Evolutionary conservation across 2,113 vertebrate genomes (phyloP).

Genomic region (Furnarius figulus): DNA sequence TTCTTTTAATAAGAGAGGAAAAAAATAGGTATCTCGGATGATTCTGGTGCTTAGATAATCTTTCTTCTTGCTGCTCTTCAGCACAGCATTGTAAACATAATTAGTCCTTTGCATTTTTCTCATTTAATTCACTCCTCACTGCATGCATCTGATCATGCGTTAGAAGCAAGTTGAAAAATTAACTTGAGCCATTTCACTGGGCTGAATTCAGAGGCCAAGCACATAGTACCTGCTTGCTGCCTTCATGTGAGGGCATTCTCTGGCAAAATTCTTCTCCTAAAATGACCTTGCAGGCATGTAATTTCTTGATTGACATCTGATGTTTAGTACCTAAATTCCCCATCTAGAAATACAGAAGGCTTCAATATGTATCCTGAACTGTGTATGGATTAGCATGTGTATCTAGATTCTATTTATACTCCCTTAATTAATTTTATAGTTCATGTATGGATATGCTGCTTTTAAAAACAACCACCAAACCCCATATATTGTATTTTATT

Average conservation of each 20-base stretch:
- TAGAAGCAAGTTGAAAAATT: slow-evolving; percentile 5
- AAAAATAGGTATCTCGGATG: neutral
- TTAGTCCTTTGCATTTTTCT: neutral
- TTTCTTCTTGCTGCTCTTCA: neutral
- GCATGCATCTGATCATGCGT: neutral
- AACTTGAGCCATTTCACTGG: slow-evolving; percentile 10
- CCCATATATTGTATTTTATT: neutral
- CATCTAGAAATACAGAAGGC: neutral
- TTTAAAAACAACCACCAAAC: neutral
- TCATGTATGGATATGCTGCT: neutral
- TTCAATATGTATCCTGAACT: neutral
- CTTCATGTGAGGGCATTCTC: neutral
- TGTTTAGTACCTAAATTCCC: neutral
- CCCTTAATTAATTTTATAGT: neutral
- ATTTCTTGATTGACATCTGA: neutral
- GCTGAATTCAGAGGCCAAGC: neutral
- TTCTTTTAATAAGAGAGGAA: neutral
- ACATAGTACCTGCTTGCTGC: neutral
- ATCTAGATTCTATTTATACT: neutral
- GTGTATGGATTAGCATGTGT: neutral
- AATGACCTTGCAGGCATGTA: neutral
- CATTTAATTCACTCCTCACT: slow-evolving; percentile 2
- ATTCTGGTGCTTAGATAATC: neutral
- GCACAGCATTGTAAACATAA: neutral
- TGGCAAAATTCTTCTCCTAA: neutral